Conservation (phyloP, 2,888 invertebrate species). For the Dynastes tityus region DNA sequence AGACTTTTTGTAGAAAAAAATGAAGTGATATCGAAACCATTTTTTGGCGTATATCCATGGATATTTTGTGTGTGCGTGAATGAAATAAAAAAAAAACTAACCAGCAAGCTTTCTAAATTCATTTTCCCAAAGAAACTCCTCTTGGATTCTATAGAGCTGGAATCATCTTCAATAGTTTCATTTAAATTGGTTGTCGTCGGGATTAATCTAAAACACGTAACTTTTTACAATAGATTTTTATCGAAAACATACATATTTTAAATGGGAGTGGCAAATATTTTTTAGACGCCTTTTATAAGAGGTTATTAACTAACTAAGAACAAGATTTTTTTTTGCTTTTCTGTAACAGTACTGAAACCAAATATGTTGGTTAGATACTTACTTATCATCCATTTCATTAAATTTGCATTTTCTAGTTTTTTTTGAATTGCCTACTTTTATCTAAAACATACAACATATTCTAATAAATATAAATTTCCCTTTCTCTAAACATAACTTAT, state of each 20-base stretch:
- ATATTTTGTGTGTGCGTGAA: not conserved
- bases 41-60: too few species aligned
- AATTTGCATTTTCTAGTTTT: constrained; percentile 15
- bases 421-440: not conserved
- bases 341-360: not conserved
- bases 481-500: not conserved
- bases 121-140: constrained; percentile 44
- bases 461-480: not conserved
- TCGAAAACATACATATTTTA: too few species aligned
- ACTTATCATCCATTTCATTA: constrained; percentile 29
- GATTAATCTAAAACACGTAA: too few species aligned
- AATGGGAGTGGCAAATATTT: too few species aligned
- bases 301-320: too few species aligned
- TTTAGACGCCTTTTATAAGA: too few species aligned
- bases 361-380: constrained; percentile 17
- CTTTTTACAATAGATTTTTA: too few species aligned
- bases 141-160: constrained; percentile 19
- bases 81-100: constrained; percentile 15
- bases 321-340: not conserved
- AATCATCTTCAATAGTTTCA: constrained; percentile 2
- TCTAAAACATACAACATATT: not conserved
- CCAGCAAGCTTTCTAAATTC: constrained; percentile 44
- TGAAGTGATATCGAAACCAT: too few species aligned
- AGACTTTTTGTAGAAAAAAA: too few species aligned
- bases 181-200: not conserved